Percentiles rank a stretch among this genome's conserved stretches.
phyloP scores from a whole-genome alignment of 2,888 invertebrate species.

The Pyrocoelia pectoralis region DNA sequence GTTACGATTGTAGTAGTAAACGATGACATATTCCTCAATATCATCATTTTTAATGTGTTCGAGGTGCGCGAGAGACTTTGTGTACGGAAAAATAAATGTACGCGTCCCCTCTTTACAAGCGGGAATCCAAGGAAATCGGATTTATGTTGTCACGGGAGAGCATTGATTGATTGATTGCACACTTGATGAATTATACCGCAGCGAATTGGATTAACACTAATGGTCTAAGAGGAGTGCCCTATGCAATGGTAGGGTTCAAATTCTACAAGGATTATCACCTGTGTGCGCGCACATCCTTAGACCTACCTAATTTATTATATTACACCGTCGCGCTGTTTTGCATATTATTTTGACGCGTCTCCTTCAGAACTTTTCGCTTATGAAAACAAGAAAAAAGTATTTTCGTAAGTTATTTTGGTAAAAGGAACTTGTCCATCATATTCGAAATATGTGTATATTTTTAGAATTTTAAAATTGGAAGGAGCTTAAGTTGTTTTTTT shows the following conservation, averaged over 20 bases:
- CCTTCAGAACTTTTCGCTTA: too few relatives aligned
- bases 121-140: constrained; percentile 55
- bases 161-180: constrained; percentile 60
- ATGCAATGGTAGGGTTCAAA: constrained; percentile 37
- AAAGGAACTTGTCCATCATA: background rate
- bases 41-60: background rate
- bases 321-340: background rate
- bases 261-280: constrained; percentile 44
- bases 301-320: constrained; percentile 41
- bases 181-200: constrained; percentile 58
- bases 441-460: background rate
- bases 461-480: background rate
- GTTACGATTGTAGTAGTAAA: too few relatives aligned
- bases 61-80: constrained; percentile 29
- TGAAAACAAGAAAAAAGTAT: too few relatives aligned
- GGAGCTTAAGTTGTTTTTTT: background rate
- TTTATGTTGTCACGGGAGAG: constrained; percentile 57
- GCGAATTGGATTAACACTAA: constrained; percentile 55
- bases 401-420: too few relatives aligned
- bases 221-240: constrained; percentile 55
- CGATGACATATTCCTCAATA: too few relatives aligned
- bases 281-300: constrained; percentile 33
- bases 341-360: background rate
- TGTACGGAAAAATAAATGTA: constrained; percentile 20
- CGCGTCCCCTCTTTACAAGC: constrained; percentile 36